These are phyloP conservation scores for Cottoperca gobio DNA, from an alignment of 2,797 vertebrate genomes.

Conservation along the genomic window DNA sequence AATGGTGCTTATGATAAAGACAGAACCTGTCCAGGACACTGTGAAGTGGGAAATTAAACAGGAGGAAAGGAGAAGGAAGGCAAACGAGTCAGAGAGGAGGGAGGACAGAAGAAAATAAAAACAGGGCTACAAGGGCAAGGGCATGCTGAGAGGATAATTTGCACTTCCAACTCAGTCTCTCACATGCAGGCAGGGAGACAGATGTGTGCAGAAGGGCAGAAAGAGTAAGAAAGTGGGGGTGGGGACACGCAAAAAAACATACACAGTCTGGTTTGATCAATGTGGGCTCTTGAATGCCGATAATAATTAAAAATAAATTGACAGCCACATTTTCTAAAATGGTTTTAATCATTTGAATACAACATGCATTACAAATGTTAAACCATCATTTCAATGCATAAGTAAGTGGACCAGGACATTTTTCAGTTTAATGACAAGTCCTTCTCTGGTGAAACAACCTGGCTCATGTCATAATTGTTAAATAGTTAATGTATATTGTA, in stretches of 20 bases:
- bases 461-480: neutral
- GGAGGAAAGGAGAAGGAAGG: constrained; percentile 38
- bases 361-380: neutral
- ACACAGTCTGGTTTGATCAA: neutral
- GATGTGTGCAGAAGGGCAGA: constrained; percentile 75
- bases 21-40: constrained; percentile 69
- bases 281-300: neutral
- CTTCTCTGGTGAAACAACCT: neutral
- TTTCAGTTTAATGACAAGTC: neutral
- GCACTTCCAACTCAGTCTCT: constrained; percentile 70
- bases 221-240: constrained; percentile 27
- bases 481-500: neutral
- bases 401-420: neutral
- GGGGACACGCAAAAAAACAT: neutral
- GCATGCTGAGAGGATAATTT: constrained; percentile 79
- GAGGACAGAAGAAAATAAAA: constrained; percentile 70
- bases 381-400: neutral
- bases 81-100: constrained; percentile 39
- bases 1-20: constrained; percentile 75
- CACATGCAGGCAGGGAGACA: constrained; percentile 84
- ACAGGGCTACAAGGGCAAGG: constrained; percentile 71
- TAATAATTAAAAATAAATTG: neutral
- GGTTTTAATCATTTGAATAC: neutral
- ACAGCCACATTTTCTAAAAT: neutral
- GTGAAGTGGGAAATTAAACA: constrained; percentile 71